Base-by-base conservation (phyloP, 2,888 invertebrate species). In the Cistogaster globosa region DNA sequence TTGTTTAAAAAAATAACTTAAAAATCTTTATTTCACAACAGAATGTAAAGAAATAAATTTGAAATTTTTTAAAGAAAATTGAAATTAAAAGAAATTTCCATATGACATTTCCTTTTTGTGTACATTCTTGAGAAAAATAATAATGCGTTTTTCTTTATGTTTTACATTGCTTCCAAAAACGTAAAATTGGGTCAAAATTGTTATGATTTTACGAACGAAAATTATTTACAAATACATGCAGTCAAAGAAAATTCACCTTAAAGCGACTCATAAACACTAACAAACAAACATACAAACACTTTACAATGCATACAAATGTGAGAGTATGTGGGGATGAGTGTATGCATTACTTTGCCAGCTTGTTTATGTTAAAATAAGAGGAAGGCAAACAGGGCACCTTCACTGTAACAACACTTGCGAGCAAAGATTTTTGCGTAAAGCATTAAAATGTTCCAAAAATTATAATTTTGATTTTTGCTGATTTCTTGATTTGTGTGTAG, bases 141-240 rank as follows among this genome's bases (percentile, higher is more conserved):
- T 14, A 48, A 18, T n/a, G 18, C 5, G 18, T 18, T 53, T 53
- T 53, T 62, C 26, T 45, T 63, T 63, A 45, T 63, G 2, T 63
- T 26, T 4, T 38, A 36, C 12, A 26, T 0, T 60, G 8, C 80
- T 87, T 86, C 87, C 86, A 82, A 84, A 87, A 91, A 90, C 87
- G 84, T 79, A 84, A 87, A 90, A 90, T 90, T 91, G 67, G 90
- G 90, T 90, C 90, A 90, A 90, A 90, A 89, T 90, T 91, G 88
- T 91, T 90, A 90, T 91, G 90, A 90, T 90, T 80, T 68, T 45
- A 77, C 55, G 83, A 63, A 71, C 72, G 72, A 75, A 81, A 83
- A 87, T 2, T 5, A 32, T 45, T 42, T 36, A 22, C 63, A n/a
- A 16, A 79, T 42, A 45, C n/a, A 65, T 38, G 71, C 82, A 58